Evolutionary conservation across 2,888 invertebrate species (phyloP).

Genomic region (Piscicola geometra): DNA sequence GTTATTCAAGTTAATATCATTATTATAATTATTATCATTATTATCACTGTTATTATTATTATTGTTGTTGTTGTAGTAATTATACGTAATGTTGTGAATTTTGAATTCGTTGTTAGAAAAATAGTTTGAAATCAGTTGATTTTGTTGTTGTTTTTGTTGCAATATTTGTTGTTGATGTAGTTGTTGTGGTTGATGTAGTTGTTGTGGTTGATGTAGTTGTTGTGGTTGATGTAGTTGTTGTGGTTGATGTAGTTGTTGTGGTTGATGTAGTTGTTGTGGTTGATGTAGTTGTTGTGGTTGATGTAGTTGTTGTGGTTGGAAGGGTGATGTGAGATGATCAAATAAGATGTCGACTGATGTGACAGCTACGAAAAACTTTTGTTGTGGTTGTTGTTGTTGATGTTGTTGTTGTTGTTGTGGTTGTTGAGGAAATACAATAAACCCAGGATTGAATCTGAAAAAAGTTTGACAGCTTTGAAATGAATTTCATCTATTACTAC

Average conservation of each 20-base stretch:
- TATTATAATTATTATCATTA: neutral
- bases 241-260: neutral
- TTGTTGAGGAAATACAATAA: neutral
- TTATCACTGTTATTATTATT: neutral
- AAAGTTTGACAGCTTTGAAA: too few relatives aligned
- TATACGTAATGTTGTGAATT: neutral
- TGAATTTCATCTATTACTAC: too few relatives aligned
- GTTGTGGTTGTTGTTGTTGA: neutral
- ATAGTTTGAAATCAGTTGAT: neutral
- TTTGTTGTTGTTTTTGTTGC: constrained; percentile 3
- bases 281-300: neutral
- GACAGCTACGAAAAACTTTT: too few relatives aligned
- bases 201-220: neutral
- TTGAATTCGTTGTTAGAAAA: neutral
- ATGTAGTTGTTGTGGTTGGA: neutral
- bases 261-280: neutral
- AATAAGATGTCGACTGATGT: too few relatives aligned
- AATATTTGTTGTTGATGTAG: neutral
- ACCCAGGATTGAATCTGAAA: too few relatives aligned
- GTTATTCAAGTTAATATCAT: neutral
- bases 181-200: constrained; percentile 1
- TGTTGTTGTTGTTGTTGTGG: constrained; percentile 13
- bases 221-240: constrained; percentile 1
- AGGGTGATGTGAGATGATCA: neutral
- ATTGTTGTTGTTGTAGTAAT: constrained; percentile 11